Evolutionary conservation across 1,140 invertebrate genomes (phyloP), one percentile per base, ranked within the genome.

Genomic region (Anadara kagoshimensis): DNA sequence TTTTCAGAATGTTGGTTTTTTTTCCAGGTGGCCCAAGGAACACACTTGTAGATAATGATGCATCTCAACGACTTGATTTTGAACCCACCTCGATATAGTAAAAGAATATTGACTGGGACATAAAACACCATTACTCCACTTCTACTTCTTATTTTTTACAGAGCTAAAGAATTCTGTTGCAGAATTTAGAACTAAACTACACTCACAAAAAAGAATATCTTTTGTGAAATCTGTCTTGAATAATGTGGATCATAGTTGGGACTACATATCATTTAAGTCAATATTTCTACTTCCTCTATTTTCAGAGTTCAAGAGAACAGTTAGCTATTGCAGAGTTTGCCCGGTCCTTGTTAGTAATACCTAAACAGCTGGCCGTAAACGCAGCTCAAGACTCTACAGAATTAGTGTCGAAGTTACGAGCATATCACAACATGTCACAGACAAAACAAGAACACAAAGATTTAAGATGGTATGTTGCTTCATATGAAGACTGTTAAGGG

Each of bases 291-390:
- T 24, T 58, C 43, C 36, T 45, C 44, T n/a, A 69, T 56, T 87
- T 90, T 2, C 90, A 95, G 94, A 97, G 96, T 84, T 99, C 97
- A 26, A 91, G 98, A 75, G 98, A 99, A 91, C 98, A 99, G 90
- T 90, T 99, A 79, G 98, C 98, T 3, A 99, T 99, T 83, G 98
- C 98, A 16, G 98, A 99, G 90, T 99, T 99, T 91, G 98, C 98
- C 7, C 93, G 95, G 83, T 96, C 98, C 43, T 91, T 99, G n/a
- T 90, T 99, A 67, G 95, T 99, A 63, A 99, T 99, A 87, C 98
- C 98, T 2, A 99, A 99, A 92, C 99, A 97, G 12, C 91, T 99
- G 73, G 94, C 98, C 14, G 96, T 99, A 1, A 99, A 99, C 91
- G 98, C 98, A 49, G 98, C 98, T 4, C 94, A 98, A 83, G 98